Conservation (phyloP, 2,797 vertebrate genomes). For the Microchirus variegatus region DNA sequence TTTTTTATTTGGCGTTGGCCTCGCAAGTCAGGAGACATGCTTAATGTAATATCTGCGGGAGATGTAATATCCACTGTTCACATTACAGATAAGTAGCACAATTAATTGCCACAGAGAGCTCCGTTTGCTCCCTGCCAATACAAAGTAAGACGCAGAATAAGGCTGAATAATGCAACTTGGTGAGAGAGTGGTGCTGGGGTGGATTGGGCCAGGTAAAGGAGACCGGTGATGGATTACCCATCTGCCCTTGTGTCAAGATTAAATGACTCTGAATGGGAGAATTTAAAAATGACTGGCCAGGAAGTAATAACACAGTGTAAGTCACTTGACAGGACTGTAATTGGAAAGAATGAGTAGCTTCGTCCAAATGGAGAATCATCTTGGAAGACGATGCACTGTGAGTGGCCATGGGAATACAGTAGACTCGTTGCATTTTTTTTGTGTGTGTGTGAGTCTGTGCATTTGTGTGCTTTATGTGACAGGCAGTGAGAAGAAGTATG, state of each 20-base stretch:
- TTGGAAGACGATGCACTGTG: neutral
- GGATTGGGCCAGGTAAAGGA: constrained; percentile 50
- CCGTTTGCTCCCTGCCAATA: constrained; percentile 29
- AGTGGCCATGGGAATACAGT: constrained; percentile 10
- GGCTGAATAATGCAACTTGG: constrained; percentile 56
- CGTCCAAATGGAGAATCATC: neutral
- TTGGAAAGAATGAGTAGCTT: constrained; percentile 62
- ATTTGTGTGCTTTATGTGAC: neutral
- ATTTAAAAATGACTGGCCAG: constrained; percentile 70
- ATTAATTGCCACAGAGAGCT: constrained; percentile 70
- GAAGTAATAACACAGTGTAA: constrained; percentile 74
- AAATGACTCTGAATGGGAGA: constrained; percentile 61
- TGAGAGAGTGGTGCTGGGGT: constrained; percentile 11
- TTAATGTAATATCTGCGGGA: constrained; percentile 76
- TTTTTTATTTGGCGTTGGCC: constrained; percentile 73
- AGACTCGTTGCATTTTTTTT: no score
- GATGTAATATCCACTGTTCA: constrained; percentile 75
- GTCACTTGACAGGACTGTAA: constrained; percentile 70
- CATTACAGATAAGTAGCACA: constrained; percentile 75
- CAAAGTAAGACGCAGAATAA: constrained; percentile 58
- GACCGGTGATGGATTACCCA: constrained; percentile 69
- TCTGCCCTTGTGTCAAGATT: constrained; percentile 51
- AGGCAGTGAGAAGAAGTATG: constrained; percentile 28
- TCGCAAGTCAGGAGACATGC: constrained; percentile 66
- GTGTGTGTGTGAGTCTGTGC: neutral